Percentiles rank a stretch among this genome's conserved stretches.
Evolutionary conservation across 2,113 vertebrate genomes (phyloP).

Genomic region (Gallinago paraguaiae): DNA sequence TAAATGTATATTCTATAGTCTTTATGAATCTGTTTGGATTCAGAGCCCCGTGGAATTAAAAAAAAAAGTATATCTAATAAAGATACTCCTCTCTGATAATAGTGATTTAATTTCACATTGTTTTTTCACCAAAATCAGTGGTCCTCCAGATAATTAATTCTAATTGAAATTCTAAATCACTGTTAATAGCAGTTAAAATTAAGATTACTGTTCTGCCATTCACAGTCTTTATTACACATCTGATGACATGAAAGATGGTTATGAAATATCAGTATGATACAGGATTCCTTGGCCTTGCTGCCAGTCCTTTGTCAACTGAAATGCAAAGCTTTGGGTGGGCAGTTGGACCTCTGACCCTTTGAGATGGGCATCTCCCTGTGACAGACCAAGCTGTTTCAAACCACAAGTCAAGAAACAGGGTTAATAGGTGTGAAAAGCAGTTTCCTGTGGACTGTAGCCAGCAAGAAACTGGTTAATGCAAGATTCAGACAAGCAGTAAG

Average conservation of each 20-base stretch:
- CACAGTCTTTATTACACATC: not conserved
- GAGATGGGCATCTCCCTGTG: not conserved
- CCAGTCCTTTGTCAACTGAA: not conserved
- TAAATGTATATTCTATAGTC: not conserved
- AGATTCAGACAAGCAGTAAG: not conserved
- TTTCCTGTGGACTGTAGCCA: not conserved
- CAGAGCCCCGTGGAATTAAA: not conserved
- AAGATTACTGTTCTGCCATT: not conserved
- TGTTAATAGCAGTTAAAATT: not conserved
- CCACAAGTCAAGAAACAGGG: not conserved
- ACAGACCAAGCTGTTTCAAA: not conserved
- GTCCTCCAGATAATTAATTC: not conserved
- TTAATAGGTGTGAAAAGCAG: not conserved
- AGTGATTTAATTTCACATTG: not conserved
- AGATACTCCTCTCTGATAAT: not conserved
- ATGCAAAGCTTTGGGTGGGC: not conserved
- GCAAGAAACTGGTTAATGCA: not conserved
- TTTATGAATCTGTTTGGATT: not conserved
- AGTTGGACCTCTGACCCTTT: not conserved
- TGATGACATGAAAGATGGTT: not conserved
- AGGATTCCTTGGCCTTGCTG: not conserved
- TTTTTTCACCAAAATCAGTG: not conserved
- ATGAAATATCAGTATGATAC: not conserved
- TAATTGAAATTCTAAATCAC: not conserved
- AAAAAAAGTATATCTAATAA: not conserved